Percentiles rank a stretch among this genome's conserved stretches.
Conservation (phyloP, 2,113 vertebrate species). For the Oncorhynchus clarkii region DNA sequence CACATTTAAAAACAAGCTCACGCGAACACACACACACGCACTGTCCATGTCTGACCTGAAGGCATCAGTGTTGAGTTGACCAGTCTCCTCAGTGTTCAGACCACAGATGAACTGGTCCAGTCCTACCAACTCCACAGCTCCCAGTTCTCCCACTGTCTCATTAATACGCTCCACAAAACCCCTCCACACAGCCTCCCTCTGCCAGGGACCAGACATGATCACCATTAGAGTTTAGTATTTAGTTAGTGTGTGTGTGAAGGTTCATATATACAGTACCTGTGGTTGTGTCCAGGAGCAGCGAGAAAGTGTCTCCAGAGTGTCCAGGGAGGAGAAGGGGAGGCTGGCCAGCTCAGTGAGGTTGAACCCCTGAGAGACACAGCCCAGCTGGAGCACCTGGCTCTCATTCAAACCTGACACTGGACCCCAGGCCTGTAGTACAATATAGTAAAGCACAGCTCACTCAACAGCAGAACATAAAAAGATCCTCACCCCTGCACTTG, state of each 20-base stretch:
- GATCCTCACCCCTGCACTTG: background rate
- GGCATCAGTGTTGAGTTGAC: constrained; percentile 39
- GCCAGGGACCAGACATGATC: constrained; percentile 16
- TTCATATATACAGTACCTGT: constrained; percentile 52
- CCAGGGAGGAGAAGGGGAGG: constrained; percentile 51
- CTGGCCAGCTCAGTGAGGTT: constrained; percentile 43
- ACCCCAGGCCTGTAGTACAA: constrained; percentile 52
- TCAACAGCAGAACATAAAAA: no score
- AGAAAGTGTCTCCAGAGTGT: constrained; percentile 50
- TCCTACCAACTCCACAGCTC: constrained; percentile 45
- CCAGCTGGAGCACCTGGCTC: constrained; percentile 43
- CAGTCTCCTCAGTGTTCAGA: constrained; percentile 47
- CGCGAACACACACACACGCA: background rate
- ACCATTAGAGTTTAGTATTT: background rate
- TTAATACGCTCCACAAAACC: constrained; percentile 32
- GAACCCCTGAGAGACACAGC: constrained; percentile 65
- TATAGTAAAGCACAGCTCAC: background rate
- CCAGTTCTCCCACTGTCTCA: constrained; percentile 37
- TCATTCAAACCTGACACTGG: constrained; percentile 46
- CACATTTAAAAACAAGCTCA: background rate
- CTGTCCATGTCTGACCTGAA: constrained; percentile 56
- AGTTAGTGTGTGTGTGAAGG: no score
- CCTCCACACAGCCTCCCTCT: constrained; percentile 60
- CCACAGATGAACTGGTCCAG: constrained; percentile 70
- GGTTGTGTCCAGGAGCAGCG: constrained; percentile 62